phyloP scores from a whole-genome alignment of 2,888 invertebrate genomes.

The Argyra leucocephala region DNA sequence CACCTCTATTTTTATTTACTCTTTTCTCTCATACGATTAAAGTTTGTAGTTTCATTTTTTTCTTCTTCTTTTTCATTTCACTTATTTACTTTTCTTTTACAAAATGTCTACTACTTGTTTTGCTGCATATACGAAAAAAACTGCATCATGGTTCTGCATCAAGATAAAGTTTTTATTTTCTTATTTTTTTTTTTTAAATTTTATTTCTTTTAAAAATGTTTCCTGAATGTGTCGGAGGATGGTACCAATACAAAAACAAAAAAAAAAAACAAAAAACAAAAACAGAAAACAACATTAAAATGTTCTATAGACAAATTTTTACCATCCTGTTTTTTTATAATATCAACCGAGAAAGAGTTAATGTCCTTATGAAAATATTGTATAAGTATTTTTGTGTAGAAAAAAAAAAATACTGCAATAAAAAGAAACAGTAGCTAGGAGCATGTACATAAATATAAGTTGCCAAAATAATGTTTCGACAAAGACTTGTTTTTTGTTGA shows the following conservation, averaged over 20 bases:
- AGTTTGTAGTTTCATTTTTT: neutral
- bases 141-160: neutral
- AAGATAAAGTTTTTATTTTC: neutral
- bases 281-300: neutral
- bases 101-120: neutral
- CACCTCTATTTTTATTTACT: neutral
- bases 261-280: neutral
- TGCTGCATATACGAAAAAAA: neutral
- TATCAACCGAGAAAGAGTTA: neutral
- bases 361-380: neutral
- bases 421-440: no score
- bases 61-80: neutral
- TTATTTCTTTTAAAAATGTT: no score
- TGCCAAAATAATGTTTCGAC: no score
- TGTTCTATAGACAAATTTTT: neutral
- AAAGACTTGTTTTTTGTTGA: no score
- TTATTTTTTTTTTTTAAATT: neutral
- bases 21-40: neutral
- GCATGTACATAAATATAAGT: no score
- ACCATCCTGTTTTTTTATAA: conserved; percentile 1
- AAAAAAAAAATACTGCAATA: no score
- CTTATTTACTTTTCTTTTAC: neutral
- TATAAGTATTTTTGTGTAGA: no score
- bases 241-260: neutral
- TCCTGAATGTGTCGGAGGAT: neutral